Percentiles rank a stretch among this genome's conserved stretches.
Evolutionary conservation across 1,140 invertebrate species (phyloP).

Genomic region (Marisa cornuarietis): DNA sequence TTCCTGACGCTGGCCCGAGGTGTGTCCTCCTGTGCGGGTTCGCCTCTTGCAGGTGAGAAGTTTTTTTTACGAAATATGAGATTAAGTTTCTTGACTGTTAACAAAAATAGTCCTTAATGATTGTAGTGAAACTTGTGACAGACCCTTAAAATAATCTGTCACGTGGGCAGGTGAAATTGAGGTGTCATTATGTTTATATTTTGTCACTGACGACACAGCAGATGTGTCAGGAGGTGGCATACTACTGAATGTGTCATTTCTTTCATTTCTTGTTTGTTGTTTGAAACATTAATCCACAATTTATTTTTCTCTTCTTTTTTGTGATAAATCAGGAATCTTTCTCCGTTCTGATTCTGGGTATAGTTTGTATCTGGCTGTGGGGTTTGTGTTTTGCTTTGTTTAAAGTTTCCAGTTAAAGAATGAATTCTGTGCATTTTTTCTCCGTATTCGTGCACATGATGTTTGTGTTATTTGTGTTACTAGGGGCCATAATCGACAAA

Average conservation of each 20-base stretch:
- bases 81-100: no score
- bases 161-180: no score
- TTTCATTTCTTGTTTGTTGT: no score
- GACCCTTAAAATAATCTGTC: no score
- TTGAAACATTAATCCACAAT: not conserved
- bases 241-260: no score
- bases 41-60: slow-evolving; percentile 72
- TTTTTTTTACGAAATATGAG: no score
- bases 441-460: not conserved
- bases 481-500: slow-evolving; percentile 87
- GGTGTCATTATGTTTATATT: no score
- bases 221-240: no score
- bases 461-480: slow-evolving; percentile 6
- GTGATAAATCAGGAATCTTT: not conserved
- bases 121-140: no score
- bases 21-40: slow-evolving; percentile 84
- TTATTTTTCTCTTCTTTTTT: not conserved
- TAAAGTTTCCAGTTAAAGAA: not conserved
- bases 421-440: not conserved
- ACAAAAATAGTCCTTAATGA: no score
- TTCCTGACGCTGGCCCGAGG: slow-evolving; percentile 94
- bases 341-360: not conserved
- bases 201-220: no score
- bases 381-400: not conserved
- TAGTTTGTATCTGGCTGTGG: not conserved